Conservation (phyloP, 2,113 vertebrate species). For the Reinhardtius hippoglossoides region DNA sequence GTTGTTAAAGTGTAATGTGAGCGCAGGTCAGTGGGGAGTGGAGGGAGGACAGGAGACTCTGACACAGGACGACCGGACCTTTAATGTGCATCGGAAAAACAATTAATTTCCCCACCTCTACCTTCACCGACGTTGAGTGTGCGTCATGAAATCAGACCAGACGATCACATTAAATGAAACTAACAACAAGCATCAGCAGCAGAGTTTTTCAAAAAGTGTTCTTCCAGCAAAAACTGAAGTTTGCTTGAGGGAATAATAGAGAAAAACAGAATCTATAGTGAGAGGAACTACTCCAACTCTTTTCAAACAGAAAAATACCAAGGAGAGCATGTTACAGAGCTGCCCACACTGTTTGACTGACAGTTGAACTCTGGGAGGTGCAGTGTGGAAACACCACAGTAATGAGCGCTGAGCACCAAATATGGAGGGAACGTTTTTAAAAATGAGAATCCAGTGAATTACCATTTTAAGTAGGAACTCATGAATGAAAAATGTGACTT, state of each 20-base stretch:
- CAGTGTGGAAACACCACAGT: slow-evolving; percentile 17
- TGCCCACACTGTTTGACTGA: slow-evolving; percentile 54
- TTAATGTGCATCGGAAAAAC: no score
- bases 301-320: slow-evolving; percentile 14
- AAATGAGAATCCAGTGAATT: slow-evolving; percentile 51
- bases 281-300: slow-evolving; percentile 17
- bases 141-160: slow-evolving; percentile 13
- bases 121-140: no score
- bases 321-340: slow-evolving; percentile 19
- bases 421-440: slow-evolving; percentile 36
- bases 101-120: no score
- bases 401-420: slow-evolving; percentile 56
- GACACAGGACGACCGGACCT: no score
- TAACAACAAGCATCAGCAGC: slow-evolving; percentile 3
- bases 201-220: background rate
- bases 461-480: slow-evolving; percentile 49
- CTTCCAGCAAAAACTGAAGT: background rate
- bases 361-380: slow-evolving; percentile 46
- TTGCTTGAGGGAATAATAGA: slow-evolving; percentile 17
- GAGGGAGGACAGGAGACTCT: no score
- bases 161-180: slow-evolving; percentile 11
- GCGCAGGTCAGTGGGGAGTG: no score
- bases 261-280: background rate
- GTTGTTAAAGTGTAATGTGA: no score
- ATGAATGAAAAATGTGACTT: slow-evolving; percentile 52